A percentile compares a stretch with the other conserved stretches of the same genome.
Conservation (phyloP, 2,113 vertebrate genomes). For the Zapornia atra region DNA sequence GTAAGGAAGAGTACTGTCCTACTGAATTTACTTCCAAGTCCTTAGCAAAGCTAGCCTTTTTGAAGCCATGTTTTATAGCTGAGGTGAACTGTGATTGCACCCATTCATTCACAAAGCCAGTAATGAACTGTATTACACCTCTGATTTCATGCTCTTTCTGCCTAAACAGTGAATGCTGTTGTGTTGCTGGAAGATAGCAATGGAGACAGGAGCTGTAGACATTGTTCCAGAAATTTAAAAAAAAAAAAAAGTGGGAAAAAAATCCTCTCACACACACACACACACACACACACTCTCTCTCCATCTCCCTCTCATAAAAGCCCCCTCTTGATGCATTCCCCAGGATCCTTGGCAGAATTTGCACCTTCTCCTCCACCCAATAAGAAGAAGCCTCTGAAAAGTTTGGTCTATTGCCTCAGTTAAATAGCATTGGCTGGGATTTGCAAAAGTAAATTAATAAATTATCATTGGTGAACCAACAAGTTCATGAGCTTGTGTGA, state of each 20-base stretch:
- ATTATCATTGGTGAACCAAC: neutral
- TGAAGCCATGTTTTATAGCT: neutral
- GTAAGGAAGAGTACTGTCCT: neutral
- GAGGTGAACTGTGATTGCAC: neutral
- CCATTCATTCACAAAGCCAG: neutral
- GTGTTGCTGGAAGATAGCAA: neutral
- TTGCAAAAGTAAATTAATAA: neutral
- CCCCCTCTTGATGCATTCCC: neutral
- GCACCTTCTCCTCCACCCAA: neutral
- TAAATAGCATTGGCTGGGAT: neutral
- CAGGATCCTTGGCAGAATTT: neutral
- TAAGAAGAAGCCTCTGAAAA: neutral
- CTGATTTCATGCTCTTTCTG: neutral
- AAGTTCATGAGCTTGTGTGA: neutral
- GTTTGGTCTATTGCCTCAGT: neutral
- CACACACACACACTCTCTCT: too few relatives aligned
- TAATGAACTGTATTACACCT: neutral
- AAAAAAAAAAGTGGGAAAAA: neutral
- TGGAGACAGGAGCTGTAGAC: neutral
- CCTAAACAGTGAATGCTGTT: neutral
- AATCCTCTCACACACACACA: too few relatives aligned
- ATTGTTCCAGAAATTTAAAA: neutral
- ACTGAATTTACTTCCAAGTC: neutral
- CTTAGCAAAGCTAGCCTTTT: neutral
- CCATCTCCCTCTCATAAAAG: neutral